A percentile compares a stretch with the other conserved stretches of the same genome.
phyloP scores from a whole-genome alignment of 2,113 vertebrate genomes.

The Rhea pennata region DNA sequence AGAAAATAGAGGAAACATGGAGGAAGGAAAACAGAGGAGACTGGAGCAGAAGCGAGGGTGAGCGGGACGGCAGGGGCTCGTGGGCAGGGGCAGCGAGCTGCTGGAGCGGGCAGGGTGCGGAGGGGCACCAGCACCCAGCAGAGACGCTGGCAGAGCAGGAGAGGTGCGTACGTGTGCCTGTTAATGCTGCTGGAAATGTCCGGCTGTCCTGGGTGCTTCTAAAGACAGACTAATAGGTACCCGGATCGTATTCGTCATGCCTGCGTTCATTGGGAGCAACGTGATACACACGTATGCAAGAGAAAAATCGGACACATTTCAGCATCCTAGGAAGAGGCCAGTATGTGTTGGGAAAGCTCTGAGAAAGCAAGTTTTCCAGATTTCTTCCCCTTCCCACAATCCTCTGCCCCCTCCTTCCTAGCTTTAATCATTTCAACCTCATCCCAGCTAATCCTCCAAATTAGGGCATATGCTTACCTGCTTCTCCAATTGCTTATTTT shows the following conservation, averaged over 20 bases:
- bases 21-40: no score
- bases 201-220: neutral
- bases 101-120: no score
- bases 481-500: neutral
- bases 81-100: no score
- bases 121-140: neutral
- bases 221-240: neutral
- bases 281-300: neutral
- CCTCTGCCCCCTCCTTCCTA: neutral
- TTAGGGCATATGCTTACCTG: neutral
- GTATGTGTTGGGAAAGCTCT: neutral
- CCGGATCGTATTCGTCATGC: neutral
- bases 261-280: neutral
- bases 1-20: no score
- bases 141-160: neutral
- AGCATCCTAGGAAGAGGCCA: neutral
- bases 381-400: neutral
- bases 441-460: neutral
- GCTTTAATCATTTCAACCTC: neutral
- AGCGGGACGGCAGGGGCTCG: no score
- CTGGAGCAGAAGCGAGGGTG: no score
- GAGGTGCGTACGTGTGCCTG: accelerated
- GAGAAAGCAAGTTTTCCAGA: neutral
- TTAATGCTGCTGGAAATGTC: neutral
- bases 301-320: neutral